Conservation (phyloP, 2,797 vertebrate genomes). For the Sebastes hubbsi region DNA sequence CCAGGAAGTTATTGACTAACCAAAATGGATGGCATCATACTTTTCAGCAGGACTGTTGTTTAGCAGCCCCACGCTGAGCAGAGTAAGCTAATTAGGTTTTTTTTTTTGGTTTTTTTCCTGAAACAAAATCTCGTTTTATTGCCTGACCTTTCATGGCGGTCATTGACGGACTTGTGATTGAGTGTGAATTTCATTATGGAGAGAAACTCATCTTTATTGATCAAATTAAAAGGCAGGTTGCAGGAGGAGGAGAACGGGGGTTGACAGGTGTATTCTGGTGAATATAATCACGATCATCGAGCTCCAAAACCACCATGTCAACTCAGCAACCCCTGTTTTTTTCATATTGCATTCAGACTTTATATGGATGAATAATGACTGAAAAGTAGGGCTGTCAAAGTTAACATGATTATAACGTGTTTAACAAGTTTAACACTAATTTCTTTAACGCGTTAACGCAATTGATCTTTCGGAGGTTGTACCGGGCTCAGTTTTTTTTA, state of each 20-base stretch:
- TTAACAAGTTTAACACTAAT: too few species aligned
- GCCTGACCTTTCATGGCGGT: slow-evolving; percentile 75
- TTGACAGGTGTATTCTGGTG: slow-evolving; percentile 45
- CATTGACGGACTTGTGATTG: slow-evolving; percentile 75
- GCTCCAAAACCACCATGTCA: slow-evolving; percentile 13
- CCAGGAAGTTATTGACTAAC: slow-evolving; percentile 76
- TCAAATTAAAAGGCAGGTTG: slow-evolving; percentile 61
- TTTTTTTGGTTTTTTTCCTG: not conserved
- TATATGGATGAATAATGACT: not conserved
- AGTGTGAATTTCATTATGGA: slow-evolving; percentile 71
- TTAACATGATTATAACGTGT: too few species aligned
- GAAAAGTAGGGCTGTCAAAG: too few species aligned
- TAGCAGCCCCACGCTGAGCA: slow-evolving; percentile 51
- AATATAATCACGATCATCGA: slow-evolving; percentile 49
- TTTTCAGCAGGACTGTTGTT: slow-evolving; percentile 49
- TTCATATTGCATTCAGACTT: slow-evolving; percentile 5
- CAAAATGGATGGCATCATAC: slow-evolving; percentile 66
- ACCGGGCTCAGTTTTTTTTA: too few species aligned
- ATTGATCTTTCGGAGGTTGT: too few species aligned
- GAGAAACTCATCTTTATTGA: slow-evolving; percentile 79
- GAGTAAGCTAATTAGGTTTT: slow-evolving; percentile 64
- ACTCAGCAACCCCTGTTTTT: slow-evolving; percentile 19
- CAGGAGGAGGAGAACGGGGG: slow-evolving; percentile 30
- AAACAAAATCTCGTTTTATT: slow-evolving; percentile 72
- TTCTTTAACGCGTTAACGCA: too few species aligned